phyloP scores from a whole-genome alignment of 2,888 invertebrate genomes.

The Esperia sulphurella region DNA sequence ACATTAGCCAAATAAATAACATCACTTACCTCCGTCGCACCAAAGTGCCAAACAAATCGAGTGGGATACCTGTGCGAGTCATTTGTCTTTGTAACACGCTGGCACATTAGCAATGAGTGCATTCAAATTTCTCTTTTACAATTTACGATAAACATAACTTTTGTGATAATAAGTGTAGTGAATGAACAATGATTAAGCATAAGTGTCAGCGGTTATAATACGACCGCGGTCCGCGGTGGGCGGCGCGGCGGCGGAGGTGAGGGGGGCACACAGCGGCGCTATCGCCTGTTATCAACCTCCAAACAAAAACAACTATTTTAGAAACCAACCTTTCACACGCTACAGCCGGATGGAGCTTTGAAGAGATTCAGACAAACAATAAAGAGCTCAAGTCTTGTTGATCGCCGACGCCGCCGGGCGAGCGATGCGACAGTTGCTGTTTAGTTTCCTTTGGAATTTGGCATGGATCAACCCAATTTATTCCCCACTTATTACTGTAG shows the following conservation, averaged over 20 bases:
- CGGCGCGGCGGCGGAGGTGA: slow-evolving; percentile 5
- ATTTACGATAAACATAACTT: slow-evolving; percentile 14
- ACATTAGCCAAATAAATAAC: slow-evolving; percentile 5
- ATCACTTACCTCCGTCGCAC: background rate
- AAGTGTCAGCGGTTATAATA: slow-evolving; percentile 10
- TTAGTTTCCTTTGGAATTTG: slow-evolving; percentile 22
- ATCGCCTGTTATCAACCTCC: slow-evolving; percentile 38
- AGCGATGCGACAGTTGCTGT: background rate
- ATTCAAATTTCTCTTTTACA: slow-evolving; percentile 9
- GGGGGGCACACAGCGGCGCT: slow-evolving; percentile 22
- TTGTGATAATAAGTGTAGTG: slow-evolving; percentile 19
- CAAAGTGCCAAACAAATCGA: slow-evolving; percentile 2
- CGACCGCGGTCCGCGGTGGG: no score
- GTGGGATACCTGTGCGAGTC: background rate
- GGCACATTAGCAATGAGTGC: slow-evolving; percentile 10
- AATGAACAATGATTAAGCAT: slow-evolving; percentile 25
- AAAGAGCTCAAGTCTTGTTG: slow-evolving; percentile 23
- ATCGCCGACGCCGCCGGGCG: slow-evolving; percentile 11
- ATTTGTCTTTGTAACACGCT: slow-evolving; percentile 4
- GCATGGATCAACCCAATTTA: slow-evolving; percentile 19
- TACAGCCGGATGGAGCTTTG: slow-evolving; percentile 44
- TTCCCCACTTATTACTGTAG: slow-evolving; percentile 8
- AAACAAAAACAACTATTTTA: slow-evolving; percentile 47
- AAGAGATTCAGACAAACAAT: slow-evolving; percentile 37
- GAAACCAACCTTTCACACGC: slow-evolving; percentile 43